These are phyloP conservation scores for Agriopis leucophaearia DNA, from an alignment of 2,888 invertebrate genomes.

Conservation along the genomic window DNA sequence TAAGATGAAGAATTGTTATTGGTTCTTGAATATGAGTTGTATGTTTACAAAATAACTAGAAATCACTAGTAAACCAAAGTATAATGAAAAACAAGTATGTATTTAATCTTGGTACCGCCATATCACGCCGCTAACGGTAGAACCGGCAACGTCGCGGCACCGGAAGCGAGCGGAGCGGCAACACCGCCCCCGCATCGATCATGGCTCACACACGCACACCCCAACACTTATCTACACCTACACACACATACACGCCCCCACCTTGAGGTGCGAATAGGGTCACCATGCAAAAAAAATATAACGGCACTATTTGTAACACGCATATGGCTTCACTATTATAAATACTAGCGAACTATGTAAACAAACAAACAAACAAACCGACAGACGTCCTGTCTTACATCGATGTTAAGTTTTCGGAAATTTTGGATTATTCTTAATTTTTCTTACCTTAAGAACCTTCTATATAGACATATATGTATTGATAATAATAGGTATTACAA, in stretches of 20 bases:
- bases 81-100: conserved; percentile 55
- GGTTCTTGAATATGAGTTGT: not conserved
- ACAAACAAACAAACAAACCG: no score
- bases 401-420: no score
- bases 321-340: no score
- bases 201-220: conserved; percentile 66
- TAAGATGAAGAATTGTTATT: no score
- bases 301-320: not conserved
- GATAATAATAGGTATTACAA: no score
- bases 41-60: not conserved
- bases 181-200: conserved; percentile 89
- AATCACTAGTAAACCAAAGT: conserved; percentile 44
- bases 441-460: no score
- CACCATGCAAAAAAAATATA: not conserved
- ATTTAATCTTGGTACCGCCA: conserved; percentile 65
- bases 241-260: conserved; percentile 48
- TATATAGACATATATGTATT: no score
- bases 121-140: conserved; percentile 54
- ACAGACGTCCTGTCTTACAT: no score
- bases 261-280: conserved; percentile 51
- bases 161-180: conserved; percentile 89
- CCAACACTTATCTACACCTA: conserved; percentile 20
- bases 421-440: no score
- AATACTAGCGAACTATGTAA: no score
- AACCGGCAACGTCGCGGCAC: conserved; percentile 76